phyloP scores from a whole-genome alignment of 2,113 vertebrate species.

The Esox niger region DNA sequence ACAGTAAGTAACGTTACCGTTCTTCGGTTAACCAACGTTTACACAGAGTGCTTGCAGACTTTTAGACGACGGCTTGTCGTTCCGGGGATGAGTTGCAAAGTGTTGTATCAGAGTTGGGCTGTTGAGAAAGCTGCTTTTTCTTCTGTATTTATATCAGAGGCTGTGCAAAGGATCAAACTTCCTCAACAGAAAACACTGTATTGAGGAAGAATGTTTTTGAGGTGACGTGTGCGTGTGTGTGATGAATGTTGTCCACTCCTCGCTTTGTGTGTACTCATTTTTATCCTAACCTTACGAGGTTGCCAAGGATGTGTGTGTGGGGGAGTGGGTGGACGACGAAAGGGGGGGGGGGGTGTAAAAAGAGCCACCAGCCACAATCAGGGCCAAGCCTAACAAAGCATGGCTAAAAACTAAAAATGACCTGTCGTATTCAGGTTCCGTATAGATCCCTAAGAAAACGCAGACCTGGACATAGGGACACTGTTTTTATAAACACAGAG shows the following conservation, averaged over 20 bases:
- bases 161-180: not conserved
- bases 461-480: conserved; percentile 36
- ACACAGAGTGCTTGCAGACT: not conserved
- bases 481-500: not conserved
- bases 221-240: not conserved
- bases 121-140: no score
- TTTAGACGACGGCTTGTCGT: not conserved
- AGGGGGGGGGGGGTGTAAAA: conserved; percentile 10
- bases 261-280: not conserved
- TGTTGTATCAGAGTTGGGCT: no score
- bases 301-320: not conserved
- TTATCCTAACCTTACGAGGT: not conserved
- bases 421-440: conserved; percentile 25
- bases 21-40: not conserved
- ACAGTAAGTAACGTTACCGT: conserved; percentile 84
- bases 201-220: not conserved
- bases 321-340: conserved; percentile 14
- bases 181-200: not conserved
- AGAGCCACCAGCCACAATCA: conserved; percentile 6
- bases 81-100: not conserved
- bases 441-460: conserved; percentile 30
- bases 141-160: no score
- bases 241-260: not conserved
- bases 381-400: conserved; percentile 52
- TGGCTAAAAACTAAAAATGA: conserved; percentile 69